phyloP scores from a whole-genome alignment of 2,113 vertebrate species.

The Sprattus sprattus region DNA sequence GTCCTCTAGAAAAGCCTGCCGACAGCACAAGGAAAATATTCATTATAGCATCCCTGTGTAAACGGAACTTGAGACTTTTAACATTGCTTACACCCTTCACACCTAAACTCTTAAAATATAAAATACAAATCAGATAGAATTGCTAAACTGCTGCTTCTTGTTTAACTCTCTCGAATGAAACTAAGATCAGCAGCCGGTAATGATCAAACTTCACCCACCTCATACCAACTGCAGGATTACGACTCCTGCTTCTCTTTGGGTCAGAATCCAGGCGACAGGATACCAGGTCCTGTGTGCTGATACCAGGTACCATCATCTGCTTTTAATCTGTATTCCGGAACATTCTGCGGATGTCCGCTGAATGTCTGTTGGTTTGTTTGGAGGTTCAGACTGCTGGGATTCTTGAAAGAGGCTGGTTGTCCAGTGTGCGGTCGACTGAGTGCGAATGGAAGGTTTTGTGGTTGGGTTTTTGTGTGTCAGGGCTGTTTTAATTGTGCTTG shows the following conservation, averaged over 20 bases:
- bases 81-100: background rate
- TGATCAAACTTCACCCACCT: background rate
- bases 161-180: background rate
- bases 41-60: background rate
- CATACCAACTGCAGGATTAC: background rate
- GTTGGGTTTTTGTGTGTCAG: background rate
- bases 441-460: background rate
- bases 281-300: background rate
- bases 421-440: background rate
- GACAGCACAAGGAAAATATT: background rate
- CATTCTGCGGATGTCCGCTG: background rate
- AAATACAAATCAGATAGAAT: background rate
- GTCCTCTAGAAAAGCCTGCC: background rate
- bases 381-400: background rate
- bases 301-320: background rate
- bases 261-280: background rate
- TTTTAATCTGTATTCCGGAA: background rate
- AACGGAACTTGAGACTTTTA: background rate
- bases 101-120: background rate
- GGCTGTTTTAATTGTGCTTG: constrained; percentile 23
- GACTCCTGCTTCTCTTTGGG: background rate
- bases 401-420: background rate
- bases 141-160: background rate
- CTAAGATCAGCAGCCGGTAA: background rate
- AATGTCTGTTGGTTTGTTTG: background rate